These are phyloP conservation scores for Betta splendens DNA, from an alignment of 2,797 vertebrate genomes.

Conservation along the genomic window DNA sequence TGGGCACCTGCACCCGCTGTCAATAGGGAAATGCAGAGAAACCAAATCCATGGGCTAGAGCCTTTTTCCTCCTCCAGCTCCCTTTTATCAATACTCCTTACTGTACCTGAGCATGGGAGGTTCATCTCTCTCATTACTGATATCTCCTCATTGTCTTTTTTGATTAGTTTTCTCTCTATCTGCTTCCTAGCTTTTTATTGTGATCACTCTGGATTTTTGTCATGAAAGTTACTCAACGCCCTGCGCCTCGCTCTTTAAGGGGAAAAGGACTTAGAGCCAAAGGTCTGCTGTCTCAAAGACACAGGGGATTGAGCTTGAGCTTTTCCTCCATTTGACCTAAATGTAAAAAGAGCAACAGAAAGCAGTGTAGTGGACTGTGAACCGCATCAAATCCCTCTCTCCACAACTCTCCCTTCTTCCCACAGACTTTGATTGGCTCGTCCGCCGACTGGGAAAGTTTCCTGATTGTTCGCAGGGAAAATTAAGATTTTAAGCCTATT, in stretches of 20 bases:
- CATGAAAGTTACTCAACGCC: conserved; percentile 22
- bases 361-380: conserved; percentile 84
- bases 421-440: conserved; percentile 81
- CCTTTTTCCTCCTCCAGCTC: conserved; percentile 18
- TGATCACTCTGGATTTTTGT: conserved; percentile 25
- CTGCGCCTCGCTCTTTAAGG: conserved; percentile 19
- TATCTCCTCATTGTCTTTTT: conserved; percentile 1
- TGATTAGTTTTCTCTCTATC: not conserved
- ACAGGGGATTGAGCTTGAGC: conserved; percentile 73
- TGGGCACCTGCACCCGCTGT: conserved; percentile 39
- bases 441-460: conserved; percentile 79
- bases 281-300: conserved; percentile 73
- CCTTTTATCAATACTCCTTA: not conserved
- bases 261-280: conserved; percentile 52
- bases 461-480: conserved; percentile 82
- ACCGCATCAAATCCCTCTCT: conserved; percentile 84
- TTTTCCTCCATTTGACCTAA: conserved; percentile 76
- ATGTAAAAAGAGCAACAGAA: conserved; percentile 79
- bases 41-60: conserved; percentile 31
- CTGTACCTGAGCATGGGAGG: conserved; percentile 10
- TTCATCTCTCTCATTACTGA: not conserved
- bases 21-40: conserved; percentile 43
- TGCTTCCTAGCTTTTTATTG: conserved; percentile 20
- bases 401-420: conserved; percentile 68
- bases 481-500: conserved; percentile 88